Evolutionary conservation across 2,797 vertebrate genomes (phyloP).

Genomic region (Diglossa cyanea): DNA sequence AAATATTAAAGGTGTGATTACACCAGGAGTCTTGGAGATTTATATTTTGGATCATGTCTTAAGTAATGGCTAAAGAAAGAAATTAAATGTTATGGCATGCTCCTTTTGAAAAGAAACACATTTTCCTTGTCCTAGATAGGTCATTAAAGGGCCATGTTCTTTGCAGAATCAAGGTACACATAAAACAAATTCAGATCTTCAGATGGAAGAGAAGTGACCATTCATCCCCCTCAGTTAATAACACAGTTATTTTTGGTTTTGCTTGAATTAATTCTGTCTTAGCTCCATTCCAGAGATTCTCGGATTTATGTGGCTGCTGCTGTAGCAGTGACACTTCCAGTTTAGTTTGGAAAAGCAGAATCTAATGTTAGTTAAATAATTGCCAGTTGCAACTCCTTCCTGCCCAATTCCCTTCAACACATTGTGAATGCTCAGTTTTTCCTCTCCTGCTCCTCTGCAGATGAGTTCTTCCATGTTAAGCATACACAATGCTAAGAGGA

Average conservation of each 20-base stretch:
- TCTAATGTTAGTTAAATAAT: background rate
- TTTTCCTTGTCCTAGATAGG: background rate
- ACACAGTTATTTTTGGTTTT: background rate
- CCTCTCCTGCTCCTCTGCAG: background rate
- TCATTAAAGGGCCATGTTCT: background rate
- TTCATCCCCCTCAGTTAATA: background rate
- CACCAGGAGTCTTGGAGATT: background rate
- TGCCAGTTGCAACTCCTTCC: background rate
- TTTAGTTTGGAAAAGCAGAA: background rate
- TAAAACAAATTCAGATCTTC: background rate
- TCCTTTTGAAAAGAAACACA: background rate
- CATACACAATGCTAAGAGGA: background rate
- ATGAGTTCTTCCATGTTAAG: background rate
- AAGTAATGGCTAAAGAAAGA: background rate
- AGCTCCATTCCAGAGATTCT: background rate
- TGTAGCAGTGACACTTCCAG: background rate
- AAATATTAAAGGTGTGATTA: slow-evolving; percentile 7
- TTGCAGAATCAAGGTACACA: background rate
- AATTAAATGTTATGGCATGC: background rate
- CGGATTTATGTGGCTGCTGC: background rate
- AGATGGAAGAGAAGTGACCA: background rate
- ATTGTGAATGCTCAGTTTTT: background rate
- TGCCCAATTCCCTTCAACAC: background rate
- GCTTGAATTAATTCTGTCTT: background rate
- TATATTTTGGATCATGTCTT: background rate